Conservation (phyloP, 92 coral and sea anemone genomes). For the Anthopleura xanthogrammica region DNA sequence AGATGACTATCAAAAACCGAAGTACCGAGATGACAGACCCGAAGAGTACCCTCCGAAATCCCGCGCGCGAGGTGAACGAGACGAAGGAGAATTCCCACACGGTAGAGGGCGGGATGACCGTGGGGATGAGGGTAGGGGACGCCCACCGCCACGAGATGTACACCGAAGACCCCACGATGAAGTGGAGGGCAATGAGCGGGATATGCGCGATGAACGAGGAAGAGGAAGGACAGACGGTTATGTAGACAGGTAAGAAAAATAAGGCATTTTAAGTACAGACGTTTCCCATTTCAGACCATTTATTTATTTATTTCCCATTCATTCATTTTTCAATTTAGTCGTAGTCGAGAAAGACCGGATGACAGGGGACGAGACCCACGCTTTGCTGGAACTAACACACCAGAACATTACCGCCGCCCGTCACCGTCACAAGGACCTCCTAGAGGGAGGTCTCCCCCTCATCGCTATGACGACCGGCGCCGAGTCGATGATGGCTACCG, state of each 20-base stretch:
- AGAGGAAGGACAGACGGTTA: constrained; percentile 9
- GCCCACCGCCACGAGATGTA: constrained; percentile 41
- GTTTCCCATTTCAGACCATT: too few species aligned
- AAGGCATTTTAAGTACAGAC: too few species aligned
- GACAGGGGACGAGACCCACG: constrained; percentile 70
- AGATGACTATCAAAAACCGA: constrained; percentile 48
- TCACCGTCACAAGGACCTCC: constrained; percentile 67
- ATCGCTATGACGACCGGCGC: constrained; percentile 43
- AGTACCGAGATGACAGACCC: constrained; percentile 44
- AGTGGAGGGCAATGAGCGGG: constrained; percentile 36
- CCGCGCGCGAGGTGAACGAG: constrained; percentile 60
- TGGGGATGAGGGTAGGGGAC: constrained; percentile 36
- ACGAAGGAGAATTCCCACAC: constrained; percentile 36
- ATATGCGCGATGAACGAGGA: constrained; percentile 33
- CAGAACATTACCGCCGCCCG: constrained; percentile 72
- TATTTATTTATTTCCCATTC: neutral
- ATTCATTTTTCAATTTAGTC: constrained; percentile 7
- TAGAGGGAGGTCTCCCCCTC: constrained; percentile 37
- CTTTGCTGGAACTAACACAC: constrained; percentile 49
- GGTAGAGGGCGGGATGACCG: constrained; percentile 57
- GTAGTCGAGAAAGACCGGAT: constrained; percentile 48
- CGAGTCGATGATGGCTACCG: constrained; percentile 80
- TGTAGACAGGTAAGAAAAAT: constrained; percentile 14
- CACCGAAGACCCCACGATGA: constrained; percentile 44
- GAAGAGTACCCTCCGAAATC: constrained; percentile 40